phyloP scores from a whole-genome alignment of 1,140 invertebrate genomes.

The Atta colombica region DNA sequence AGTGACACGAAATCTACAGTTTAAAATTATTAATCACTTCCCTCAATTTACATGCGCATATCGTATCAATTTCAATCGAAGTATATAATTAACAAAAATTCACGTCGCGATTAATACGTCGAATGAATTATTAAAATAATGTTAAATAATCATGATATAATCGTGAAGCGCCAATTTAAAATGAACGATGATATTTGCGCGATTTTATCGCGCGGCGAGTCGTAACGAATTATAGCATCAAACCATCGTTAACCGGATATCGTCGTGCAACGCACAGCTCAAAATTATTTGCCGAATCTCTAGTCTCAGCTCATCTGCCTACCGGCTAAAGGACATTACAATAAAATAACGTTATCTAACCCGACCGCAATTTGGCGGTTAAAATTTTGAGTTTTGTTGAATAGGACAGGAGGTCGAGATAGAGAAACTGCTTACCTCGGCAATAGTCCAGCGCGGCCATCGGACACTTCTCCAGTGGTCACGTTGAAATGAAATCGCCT shows the following conservation, averaged over 20 bases:
- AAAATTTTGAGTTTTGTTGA: constrained; percentile 78
- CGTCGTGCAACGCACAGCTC: background rate
- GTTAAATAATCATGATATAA: constrained; percentile 14
- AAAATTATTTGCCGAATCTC: constrained; percentile 39
- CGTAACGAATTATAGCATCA: too few species aligned
- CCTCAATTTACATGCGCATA: constrained; percentile 47
- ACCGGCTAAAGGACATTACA: constrained; percentile 61
- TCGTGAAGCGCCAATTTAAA: constrained; percentile 25
- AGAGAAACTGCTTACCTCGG: constrained; percentile 50
- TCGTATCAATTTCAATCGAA: constrained; percentile 28
- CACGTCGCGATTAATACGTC: constrained; percentile 41
- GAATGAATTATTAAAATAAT: constrained; percentile 47
- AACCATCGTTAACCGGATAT: background rate
- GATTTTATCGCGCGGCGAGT: constrained; percentile 28
- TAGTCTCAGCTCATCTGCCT: constrained; percentile 49
- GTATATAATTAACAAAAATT: constrained; percentile 44
- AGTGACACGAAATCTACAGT: constrained; percentile 16
- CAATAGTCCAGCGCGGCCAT: constrained; percentile 26
- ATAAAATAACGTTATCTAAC: constrained; percentile 80
- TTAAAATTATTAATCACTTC: constrained; percentile 52
- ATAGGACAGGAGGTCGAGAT: background rate
- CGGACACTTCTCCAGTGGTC: constrained; percentile 18
- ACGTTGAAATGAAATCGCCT: constrained; percentile 48
- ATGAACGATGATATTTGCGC: background rate
- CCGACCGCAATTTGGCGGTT: constrained; percentile 68